A percentile compares a stretch with the other conserved stretches of the same genome.
phyloP scores from a whole-genome alignment of 2,888 invertebrate genomes.

The Amphipyra berbera region DNA sequence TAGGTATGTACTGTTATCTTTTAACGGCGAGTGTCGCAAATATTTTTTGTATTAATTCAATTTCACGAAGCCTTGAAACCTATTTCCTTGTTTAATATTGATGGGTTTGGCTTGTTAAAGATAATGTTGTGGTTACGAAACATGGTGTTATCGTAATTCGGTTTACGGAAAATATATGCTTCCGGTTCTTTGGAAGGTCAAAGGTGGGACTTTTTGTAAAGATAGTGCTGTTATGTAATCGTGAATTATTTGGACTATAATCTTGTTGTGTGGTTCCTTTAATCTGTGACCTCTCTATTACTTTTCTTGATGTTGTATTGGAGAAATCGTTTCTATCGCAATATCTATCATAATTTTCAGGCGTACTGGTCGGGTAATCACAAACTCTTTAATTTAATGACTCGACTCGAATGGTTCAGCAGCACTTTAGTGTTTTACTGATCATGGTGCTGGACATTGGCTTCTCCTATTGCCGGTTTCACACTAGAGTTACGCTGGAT shows the following conservation, averaged over 20 bases:
- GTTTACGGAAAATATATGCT: conserved; percentile 19
- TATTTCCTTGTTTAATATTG: conserved; percentile 50
- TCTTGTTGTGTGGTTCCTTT: no score
- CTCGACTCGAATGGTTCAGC: no score
- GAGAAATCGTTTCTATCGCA: no score
- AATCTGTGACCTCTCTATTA: no score
- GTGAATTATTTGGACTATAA: not conserved
- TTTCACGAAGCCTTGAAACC: conserved; percentile 54
- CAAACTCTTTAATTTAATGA: no score
- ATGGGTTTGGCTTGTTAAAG: conserved; percentile 45
- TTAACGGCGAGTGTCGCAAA: conserved; percentile 28
- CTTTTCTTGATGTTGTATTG: no score
- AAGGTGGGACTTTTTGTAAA: not conserved
- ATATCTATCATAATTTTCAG: not conserved
- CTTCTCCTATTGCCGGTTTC: no score
- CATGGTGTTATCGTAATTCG: conserved; percentile 35
- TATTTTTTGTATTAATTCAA: conserved; percentile 33
- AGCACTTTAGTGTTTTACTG: no score
- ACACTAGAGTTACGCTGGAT: no score
- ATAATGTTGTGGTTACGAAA: conserved; percentile 38
- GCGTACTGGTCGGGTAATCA: no score
- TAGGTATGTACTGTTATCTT: conserved; percentile 35
- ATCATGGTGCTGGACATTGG: no score
- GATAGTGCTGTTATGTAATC: not conserved
- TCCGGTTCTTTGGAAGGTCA: conserved; percentile 30